Conservation (phyloP, 2,888 invertebrate species). For the Liodrosophila aerea region DNA sequence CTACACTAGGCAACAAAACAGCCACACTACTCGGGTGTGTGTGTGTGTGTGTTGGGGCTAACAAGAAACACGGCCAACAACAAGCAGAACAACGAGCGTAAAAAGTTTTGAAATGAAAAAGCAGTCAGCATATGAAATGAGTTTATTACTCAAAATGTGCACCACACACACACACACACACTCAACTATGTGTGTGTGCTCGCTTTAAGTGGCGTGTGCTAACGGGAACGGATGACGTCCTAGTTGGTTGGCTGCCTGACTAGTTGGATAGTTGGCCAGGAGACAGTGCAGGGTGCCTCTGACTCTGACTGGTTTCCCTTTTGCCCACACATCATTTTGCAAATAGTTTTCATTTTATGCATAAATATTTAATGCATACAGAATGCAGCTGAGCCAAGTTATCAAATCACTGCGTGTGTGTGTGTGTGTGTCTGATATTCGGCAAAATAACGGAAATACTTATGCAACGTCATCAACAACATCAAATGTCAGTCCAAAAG, state of each 20-base stretch:
- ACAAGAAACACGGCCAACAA: constrained; percentile 64
- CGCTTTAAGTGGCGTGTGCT: constrained; percentile 66
- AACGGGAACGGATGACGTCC: constrained; percentile 46
- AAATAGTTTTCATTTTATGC: constrained; percentile 61
- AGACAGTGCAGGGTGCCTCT: no score
- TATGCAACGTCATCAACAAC: constrained; percentile 50
- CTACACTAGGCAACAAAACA: constrained; percentile 20
- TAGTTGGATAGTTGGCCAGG: constrained; percentile 12
- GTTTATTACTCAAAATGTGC: constrained; percentile 74
- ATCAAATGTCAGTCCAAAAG: constrained; percentile 45
- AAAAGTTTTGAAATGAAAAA: constrained; percentile 75
- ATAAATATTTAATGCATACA: constrained; percentile 67
- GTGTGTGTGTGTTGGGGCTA: constrained; percentile 54
- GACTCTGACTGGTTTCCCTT: constrained; percentile 15
- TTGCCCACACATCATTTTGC: constrained; percentile 22
- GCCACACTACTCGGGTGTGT: constrained; percentile 9
- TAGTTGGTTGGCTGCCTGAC: constrained; percentile 34
- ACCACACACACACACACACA: constrained; percentile 15
- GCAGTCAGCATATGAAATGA: constrained; percentile 77
- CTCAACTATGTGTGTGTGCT: constrained; percentile 2
- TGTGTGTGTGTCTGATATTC: constrained; percentile 20
- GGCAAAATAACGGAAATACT: constrained; percentile 57
- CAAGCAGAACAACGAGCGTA: constrained; percentile 10
- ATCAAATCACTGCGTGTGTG: constrained; percentile 14
- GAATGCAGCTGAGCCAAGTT: constrained; percentile 58